phyloP scores from a whole-genome alignment of 2,113 vertebrate genomes.

The Oxyruncus cristatus region DNA sequence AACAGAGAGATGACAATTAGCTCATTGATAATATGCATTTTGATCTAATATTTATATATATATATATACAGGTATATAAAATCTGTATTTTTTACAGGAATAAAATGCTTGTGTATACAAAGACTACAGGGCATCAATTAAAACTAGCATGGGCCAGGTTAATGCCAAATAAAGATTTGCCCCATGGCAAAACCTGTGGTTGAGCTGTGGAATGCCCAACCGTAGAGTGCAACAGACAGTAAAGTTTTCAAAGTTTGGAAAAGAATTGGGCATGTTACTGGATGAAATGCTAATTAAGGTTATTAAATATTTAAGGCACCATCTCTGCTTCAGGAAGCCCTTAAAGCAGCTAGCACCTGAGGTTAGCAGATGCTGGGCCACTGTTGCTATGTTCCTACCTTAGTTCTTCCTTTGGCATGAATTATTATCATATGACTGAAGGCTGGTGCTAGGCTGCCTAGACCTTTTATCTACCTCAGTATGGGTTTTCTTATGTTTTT shows the following conservation, averaged over 20 bases:
- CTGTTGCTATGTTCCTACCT: neutral
- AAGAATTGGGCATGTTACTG: neutral
- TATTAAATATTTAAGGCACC: neutral
- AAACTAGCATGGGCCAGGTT: neutral
- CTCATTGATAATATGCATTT: neutral
- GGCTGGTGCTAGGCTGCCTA: neutral
- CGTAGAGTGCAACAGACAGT: neutral
- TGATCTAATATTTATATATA: neutral
- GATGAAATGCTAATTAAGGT: neutral
- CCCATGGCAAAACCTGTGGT: neutral
- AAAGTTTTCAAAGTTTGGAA: neutral
- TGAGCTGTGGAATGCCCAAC: neutral
- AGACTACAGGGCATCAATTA: neutral
- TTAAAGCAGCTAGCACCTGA: neutral
- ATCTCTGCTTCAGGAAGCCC: neutral
- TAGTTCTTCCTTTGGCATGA: neutral
- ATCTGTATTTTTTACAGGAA: neutral
- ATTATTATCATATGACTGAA: neutral
- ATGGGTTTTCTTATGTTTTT: neutral
- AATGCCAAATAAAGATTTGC: neutral
- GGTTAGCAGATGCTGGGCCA: neutral
- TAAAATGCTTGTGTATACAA: neutral
- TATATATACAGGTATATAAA: neutral
- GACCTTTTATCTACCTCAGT: neutral
- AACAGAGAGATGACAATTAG: neutral